phyloP scores from a whole-genome alignment of 2,888 invertebrate species.

The Eupithecia abbreviata region DNA sequence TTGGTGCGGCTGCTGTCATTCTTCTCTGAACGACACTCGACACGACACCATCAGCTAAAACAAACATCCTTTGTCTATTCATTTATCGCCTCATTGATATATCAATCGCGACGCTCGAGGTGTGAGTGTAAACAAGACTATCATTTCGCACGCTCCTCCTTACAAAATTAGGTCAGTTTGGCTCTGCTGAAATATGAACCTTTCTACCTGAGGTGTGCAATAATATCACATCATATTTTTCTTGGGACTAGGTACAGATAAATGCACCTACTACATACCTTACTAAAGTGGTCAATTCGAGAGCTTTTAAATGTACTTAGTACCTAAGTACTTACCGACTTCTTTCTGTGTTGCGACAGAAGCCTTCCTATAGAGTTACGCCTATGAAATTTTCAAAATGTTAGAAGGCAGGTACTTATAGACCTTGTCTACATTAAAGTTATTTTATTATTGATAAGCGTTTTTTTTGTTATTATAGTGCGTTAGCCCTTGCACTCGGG shows the following conservation, averaged over 20 bases:
- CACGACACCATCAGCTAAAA: conserved; percentile 65
- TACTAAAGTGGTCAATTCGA: not conserved
- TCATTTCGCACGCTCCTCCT: conserved; percentile 33
- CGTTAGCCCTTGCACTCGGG: too few relatives aligned
- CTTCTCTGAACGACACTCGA: conserved; percentile 80
- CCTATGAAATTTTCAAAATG: not conserved
- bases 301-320: not conserved
- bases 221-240: not conserved
- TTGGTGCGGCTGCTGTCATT: conserved; percentile 72
- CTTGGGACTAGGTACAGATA: not conserved
- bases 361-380: not conserved
- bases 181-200: conserved; percentile 17
- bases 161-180: conserved; percentile 27
- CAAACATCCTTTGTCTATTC: conserved; percentile 70
- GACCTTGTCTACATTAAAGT: not conserved
- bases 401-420: not conserved
- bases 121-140: conserved; percentile 42
- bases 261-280: not conserved
- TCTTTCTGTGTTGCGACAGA: not conserved
- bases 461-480: too few relatives aligned
- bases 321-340: not conserved
- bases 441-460: too few relatives aligned
- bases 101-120: conserved; percentile 35
- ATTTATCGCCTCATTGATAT: conserved; percentile 40
- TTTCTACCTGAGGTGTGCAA: not conserved